Conservation (phyloP, 2,113 vertebrate genomes). For the Notarius lentiginosus region DNA sequence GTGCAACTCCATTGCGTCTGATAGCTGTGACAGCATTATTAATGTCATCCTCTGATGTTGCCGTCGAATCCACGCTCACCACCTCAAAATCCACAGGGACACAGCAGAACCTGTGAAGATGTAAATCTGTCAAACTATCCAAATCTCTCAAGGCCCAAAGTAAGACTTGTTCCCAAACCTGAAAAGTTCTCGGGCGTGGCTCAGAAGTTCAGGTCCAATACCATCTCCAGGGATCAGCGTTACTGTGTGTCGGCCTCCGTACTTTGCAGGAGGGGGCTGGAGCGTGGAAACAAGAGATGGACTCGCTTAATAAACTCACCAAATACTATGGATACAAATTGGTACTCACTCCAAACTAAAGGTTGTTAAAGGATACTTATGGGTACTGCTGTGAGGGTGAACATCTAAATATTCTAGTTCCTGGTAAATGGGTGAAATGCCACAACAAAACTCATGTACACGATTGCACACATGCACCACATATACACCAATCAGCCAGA, state of each 20-base stretch:
- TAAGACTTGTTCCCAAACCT: constrained; percentile 62
- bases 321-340: not conserved
- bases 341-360: not conserved
- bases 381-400: not conserved
- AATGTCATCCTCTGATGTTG: constrained; percentile 72
- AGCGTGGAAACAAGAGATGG: constrained; percentile 7
- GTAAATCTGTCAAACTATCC: constrained; percentile 15
- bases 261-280: constrained; percentile 78
- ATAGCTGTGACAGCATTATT: constrained; percentile 81
- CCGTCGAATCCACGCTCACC: constrained; percentile 71
- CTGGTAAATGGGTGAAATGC: not conserved
- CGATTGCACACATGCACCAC: not conserved
- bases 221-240: constrained; percentile 85
- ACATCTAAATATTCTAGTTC: not conserved
- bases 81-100: constrained; percentile 84
- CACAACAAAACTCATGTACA: not conserved
- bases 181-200: constrained; percentile 80
- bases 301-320: not conserved
- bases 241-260: constrained; percentile 82
- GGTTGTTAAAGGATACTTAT: not conserved
- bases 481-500: not conserved
- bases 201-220: constrained; percentile 81
- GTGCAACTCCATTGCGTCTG: constrained; percentile 80
- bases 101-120: constrained; percentile 72
- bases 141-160: not conserved